Conservation (phyloP, 1,140 invertebrate genomes). For the Rhyacophila brunnea region DNA sequence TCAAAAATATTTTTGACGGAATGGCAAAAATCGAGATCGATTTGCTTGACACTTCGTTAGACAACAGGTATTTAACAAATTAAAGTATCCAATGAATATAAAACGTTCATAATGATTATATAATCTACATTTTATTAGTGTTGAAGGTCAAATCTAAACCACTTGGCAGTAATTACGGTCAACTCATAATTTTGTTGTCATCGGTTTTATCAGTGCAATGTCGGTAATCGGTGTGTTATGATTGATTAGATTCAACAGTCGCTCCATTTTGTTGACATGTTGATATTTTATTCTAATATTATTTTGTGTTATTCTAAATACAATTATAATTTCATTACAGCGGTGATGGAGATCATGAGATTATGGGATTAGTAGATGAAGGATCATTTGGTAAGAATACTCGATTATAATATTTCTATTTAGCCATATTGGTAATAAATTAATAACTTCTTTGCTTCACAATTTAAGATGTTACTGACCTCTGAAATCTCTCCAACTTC, state of each 20-base stretch:
- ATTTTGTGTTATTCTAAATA: background rate
- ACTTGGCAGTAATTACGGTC: slow-evolving; percentile 25
- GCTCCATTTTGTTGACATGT: no score
- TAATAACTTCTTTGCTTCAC: no score
- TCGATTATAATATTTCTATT: no score
- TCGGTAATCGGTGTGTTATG: background rate
- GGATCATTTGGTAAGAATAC: slow-evolving; percentile 44
- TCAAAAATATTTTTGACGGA: slow-evolving; percentile 52
- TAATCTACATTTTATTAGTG: slow-evolving; percentile 37
- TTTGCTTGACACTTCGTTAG: slow-evolving; percentile 49
- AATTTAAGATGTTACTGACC: no score
- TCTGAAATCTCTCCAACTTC: no score
- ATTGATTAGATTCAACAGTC: no score
- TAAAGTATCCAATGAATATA: background rate
- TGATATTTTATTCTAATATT: no score
- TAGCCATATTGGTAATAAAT: no score
- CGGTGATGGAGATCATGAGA: slow-evolving; percentile 46
- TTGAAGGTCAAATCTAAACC: slow-evolving; percentile 21
- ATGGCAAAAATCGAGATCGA: slow-evolving; percentile 51
- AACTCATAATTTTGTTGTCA: slow-evolving; percentile 21
- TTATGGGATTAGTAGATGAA: slow-evolving; percentile 50
- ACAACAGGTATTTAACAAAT: slow-evolving; percentile 47
- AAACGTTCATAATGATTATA: slow-evolving; percentile 39
- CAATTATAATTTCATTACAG: slow-evolving; percentile 41
- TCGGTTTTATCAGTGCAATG: slow-evolving; percentile 14